Percentiles rank a stretch among this genome's conserved stretches.
These are phyloP conservation scores for Phenganax marumi DNA, from an alignment of 92 coral and sea anemone genomes.

Conservation along the genomic window DNA sequence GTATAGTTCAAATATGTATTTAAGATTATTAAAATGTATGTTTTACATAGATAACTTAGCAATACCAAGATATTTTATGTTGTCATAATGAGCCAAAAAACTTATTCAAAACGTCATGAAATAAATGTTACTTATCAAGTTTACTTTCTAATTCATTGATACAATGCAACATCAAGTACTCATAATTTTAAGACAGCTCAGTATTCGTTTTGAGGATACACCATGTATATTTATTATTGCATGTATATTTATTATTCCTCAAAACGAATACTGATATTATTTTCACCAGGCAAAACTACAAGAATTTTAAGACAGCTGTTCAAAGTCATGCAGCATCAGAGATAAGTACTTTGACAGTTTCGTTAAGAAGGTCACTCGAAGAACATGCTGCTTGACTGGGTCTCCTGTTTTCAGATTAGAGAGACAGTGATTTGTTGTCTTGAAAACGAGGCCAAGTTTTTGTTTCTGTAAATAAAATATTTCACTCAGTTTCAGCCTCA, in stretches of 20 bases:
- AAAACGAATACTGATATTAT: no score
- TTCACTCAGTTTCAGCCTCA: neutral
- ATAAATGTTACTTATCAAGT: neutral
- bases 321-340: conserved; percentile 20
- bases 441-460: neutral
- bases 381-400: neutral
- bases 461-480: neutral
- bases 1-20: no score
- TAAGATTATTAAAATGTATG: no score
- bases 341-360: neutral
- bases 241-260: neutral
- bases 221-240: no score
- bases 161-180: conserved; percentile 15
- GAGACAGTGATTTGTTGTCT: neutral
- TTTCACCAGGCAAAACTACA: no score
- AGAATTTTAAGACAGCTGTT: neutral
- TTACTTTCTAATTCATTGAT: conserved; percentile 25
- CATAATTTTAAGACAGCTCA: no score
- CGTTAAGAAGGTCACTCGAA: neutral
- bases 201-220: no score
- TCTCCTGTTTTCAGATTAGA: neutral
- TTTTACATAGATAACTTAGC: neutral
- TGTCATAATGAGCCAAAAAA: neutral
- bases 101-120: neutral
- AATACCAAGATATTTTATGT: neutral